A percentile compares a stretch with the other conserved stretches of the same genome.
Conservation (phyloP, 2,888 invertebrate genomes). For the Sarcophaga carnaria region DNA sequence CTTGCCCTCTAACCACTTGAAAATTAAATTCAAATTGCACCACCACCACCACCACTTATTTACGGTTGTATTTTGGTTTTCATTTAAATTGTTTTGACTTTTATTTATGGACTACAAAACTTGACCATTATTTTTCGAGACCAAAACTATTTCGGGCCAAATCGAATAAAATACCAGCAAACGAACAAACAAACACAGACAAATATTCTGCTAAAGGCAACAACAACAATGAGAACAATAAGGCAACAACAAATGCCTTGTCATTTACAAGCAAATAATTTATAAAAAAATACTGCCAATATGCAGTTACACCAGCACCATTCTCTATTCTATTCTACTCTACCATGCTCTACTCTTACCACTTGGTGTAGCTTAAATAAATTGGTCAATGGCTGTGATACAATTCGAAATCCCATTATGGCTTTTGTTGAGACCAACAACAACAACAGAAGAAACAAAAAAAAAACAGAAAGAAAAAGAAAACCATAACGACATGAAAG, state of each 20-base stretch:
- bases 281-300: neutral
- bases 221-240: neutral
- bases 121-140: constrained; percentile 26
- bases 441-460: neutral
- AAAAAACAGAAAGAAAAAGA: neutral
- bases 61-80: constrained; percentile 14
- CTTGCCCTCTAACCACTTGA: neutral
- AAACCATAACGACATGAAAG: neutral
- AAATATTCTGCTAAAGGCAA: neutral
- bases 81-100: constrained; percentile 49
- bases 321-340: no score
- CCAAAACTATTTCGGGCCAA: constrained; percentile 11
- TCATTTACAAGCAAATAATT: neutral
- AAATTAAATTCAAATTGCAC: constrained; percentile 31
- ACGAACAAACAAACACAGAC: neutral
- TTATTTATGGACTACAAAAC: constrained; percentile 52
- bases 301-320: neutral
- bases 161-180: neutral
- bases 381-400: neutral
- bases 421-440: constrained; percentile 25
- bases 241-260: neutral
- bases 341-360: neutral
- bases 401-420: constrained; percentile 31
- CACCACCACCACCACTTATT: constrained; percentile 6
- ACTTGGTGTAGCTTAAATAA: neutral